A percentile compares a stretch with the other conserved stretches of the same genome.
These are phyloP conservation scores for Augochlora pura DNA, from an alignment of 1,140 invertebrate species.

Conservation along the genomic window DNA sequence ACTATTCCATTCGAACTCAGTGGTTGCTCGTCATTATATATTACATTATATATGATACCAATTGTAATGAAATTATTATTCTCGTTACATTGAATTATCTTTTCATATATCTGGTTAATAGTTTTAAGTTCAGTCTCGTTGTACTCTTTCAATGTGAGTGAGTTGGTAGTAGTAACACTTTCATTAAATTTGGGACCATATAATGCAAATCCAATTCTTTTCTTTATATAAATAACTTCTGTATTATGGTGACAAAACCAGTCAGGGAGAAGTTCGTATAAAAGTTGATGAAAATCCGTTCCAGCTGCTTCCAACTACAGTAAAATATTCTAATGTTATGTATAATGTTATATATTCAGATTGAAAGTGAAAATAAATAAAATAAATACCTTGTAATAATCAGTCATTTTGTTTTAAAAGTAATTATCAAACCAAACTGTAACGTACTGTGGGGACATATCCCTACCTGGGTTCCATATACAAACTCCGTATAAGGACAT, in stretches of 20 bases:
- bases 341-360: not conserved
- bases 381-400: no score
- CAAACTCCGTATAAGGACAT: no score
- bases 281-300: constrained; percentile 55
- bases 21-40: not conserved
- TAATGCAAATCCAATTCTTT: constrained; percentile 64
- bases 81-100: constrained; percentile 51
- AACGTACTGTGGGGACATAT: no score
- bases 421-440: no score
- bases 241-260: constrained; percentile 49
- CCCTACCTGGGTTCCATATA: no score
- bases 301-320: not conserved
- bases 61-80: constrained; percentile 12
- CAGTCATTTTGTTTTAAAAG: no score
- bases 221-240: constrained; percentile 57
- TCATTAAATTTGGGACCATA: no score
- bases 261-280: constrained; percentile 62
- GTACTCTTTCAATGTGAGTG: not conserved
- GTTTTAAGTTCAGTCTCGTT: not conserved
- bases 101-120: constrained; percentile 53
- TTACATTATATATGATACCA: constrained; percentile 57
- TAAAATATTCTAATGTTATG: not conserved
- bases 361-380: no score
- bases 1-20: not conserved
- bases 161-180: no score